These are phyloP conservation scores for Apoda limacodes DNA, from an alignment of 2,888 invertebrate species.

Conservation along the genomic window DNA sequence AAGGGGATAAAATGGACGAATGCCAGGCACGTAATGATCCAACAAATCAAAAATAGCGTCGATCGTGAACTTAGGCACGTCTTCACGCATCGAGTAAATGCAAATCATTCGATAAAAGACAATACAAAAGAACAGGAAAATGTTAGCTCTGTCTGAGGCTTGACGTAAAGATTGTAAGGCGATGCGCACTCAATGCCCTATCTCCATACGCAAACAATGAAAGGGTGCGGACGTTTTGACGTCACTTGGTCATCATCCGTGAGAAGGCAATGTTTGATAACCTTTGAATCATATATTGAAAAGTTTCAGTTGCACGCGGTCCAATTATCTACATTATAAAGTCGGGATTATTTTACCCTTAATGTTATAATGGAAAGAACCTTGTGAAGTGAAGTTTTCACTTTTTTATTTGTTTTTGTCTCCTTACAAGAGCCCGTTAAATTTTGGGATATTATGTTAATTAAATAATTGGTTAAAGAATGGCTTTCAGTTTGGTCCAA, in stretches of 20 bases:
- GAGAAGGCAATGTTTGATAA: too few relatives aligned
- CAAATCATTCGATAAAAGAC: slow-evolving; percentile 31
- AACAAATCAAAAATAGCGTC: slow-evolving; percentile 37
- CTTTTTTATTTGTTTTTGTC: too few relatives aligned
- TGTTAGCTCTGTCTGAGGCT: slow-evolving; percentile 25
- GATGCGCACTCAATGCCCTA: not conserved
- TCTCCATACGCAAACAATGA: not conserved
- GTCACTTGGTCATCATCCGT: not conserved
- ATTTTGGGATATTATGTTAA: too few relatives aligned
- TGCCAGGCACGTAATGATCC: slow-evolving; percentile 37
- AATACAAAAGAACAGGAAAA: slow-evolving; percentile 55
- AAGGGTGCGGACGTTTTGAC: not conserved
- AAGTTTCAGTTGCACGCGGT: too few relatives aligned
- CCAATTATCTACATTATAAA: too few relatives aligned
- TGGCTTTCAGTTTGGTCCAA: too few relatives aligned
- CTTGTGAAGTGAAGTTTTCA: too few relatives aligned
- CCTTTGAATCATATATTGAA: too few relatives aligned
- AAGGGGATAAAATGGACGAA: slow-evolving; percentile 34
- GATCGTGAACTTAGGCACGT: slow-evolving; percentile 43
- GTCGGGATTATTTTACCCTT: too few relatives aligned
- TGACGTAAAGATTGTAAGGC: not conserved
- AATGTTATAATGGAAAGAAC: too few relatives aligned
- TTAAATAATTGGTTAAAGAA: too few relatives aligned
- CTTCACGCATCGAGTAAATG: slow-evolving; percentile 25
- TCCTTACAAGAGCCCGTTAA: too few relatives aligned